phyloP scores from a whole-genome alignment of 2,113 vertebrate species.

The Grammomys dolichurus region DNA sequence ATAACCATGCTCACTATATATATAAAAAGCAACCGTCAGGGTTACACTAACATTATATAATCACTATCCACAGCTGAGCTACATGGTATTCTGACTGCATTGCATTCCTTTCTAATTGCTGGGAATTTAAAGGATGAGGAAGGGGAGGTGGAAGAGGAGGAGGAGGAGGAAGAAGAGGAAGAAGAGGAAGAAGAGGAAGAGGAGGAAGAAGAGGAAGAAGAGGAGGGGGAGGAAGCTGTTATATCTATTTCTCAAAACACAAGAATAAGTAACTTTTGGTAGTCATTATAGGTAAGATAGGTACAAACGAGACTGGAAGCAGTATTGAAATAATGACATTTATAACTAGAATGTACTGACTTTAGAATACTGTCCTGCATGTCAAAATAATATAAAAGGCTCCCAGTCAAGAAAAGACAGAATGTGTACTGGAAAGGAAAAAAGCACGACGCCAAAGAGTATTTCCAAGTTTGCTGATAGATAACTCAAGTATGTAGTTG shows the following conservation, averaged over 20 bases:
- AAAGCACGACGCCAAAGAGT: not conserved
- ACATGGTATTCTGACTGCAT: not conserved
- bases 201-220: no score
- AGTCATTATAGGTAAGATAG: not conserved
- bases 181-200: no score
- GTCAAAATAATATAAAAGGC: not conserved
- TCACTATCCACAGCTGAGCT: not conserved
- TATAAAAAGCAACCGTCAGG: not conserved
- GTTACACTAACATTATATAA: not conserved
- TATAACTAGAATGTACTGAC: not conserved
- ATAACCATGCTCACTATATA: not conserved
- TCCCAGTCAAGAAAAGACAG: no score
- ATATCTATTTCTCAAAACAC: not conserved
- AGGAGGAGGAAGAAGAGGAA: no score
- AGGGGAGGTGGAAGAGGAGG: no score
- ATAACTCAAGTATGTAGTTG: not conserved
- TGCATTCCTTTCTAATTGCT: not conserved
- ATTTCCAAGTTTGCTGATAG: not conserved
- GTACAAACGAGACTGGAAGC: not conserved
- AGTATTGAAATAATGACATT: not conserved
- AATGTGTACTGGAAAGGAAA: not conserved
- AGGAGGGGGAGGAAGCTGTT: not conserved
- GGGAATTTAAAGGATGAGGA: no score
- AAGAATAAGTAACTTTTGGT: not conserved
- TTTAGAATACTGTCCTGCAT: not conserved